Conservation (phyloP, 1,140 invertebrate genomes). For the Pseudomyrmex cubaensis region DNA sequence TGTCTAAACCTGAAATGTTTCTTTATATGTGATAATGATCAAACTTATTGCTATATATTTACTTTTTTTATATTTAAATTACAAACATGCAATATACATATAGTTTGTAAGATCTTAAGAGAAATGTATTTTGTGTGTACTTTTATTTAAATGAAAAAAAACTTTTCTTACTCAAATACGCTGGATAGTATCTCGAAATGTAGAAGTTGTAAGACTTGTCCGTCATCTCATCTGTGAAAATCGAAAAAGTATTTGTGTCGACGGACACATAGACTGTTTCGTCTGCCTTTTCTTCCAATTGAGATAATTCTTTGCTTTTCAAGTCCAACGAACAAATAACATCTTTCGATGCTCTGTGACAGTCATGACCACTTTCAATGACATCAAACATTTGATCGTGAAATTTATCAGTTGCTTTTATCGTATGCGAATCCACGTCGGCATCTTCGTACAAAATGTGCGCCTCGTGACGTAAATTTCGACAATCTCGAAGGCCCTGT, state of each 20-base stretch:
- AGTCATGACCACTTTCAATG: conserved; percentile 65
- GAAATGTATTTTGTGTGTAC: too few relatives aligned
- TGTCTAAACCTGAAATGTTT: conserved; percentile 55
- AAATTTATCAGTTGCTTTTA: neutral
- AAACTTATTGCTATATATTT: conserved; percentile 2
- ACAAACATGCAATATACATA: too few relatives aligned
- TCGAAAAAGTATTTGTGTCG: conserved; percentile 69
- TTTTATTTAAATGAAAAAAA: neutral
- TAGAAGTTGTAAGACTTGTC: conserved; percentile 75
- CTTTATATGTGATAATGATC: neutral
- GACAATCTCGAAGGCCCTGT: conserved; percentile 85
- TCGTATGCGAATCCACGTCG: neutral
- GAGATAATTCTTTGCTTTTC: conserved; percentile 41
- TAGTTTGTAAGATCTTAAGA: too few relatives aligned
- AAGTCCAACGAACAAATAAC: conserved; percentile 73
- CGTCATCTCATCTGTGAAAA: conserved; percentile 74
- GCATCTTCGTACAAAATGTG: conserved; percentile 66
- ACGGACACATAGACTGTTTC: conserved; percentile 72
- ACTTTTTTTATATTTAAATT: too few relatives aligned
- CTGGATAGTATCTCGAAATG: conserved; percentile 70
- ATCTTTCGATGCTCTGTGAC: conserved; percentile 59
- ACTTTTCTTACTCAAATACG: conserved; percentile 74
- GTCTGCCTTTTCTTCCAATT: conserved; percentile 30
- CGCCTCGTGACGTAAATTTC: conserved; percentile 65
- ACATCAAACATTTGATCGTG: conserved; percentile 30